Conservation (phyloP, 2,888 invertebrate genomes). For the Orthosia gothica region DNA sequence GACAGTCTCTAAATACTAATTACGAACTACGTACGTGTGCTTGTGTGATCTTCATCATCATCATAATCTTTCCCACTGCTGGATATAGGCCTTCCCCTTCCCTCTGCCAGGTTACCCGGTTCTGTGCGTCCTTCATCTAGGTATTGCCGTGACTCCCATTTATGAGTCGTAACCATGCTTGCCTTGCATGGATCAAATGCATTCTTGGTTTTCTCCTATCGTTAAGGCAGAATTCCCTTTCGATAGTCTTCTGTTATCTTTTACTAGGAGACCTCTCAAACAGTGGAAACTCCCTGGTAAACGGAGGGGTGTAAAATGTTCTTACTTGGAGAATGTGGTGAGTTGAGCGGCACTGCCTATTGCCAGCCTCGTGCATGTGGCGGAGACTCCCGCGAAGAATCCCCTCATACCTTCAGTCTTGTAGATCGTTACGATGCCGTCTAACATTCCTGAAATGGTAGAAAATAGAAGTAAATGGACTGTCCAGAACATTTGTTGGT, state of each 20-base stretch:
- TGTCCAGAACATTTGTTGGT: not conserved
- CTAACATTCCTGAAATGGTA: constrained; percentile 85
- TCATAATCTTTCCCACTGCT: not conserved
- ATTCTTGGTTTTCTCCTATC: not conserved
- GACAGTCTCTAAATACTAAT: not conserved
- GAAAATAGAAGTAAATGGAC: not conserved
- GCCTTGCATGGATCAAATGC: not conserved
- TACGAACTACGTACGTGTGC: too few species aligned
- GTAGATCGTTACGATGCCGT: constrained; percentile 89
- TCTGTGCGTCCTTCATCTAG: too few species aligned
- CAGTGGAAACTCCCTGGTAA: not conserved
- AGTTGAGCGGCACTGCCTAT: constrained; percentile 97
- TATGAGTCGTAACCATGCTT: too few species aligned
- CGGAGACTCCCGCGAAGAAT: constrained; percentile 95
- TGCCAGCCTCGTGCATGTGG: constrained; percentile 94
- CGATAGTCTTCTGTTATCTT: not conserved
- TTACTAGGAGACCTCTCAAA: not conserved
- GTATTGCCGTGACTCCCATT: too few species aligned
- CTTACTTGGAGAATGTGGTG: constrained; percentile 94
- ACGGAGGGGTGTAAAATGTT: not conserved
- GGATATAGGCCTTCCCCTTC: not conserved
- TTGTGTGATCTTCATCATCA: not conserved
- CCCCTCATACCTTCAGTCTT: constrained; percentile 92
- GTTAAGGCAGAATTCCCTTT: not conserved
- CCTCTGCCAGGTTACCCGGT: too few species aligned